These are phyloP conservation scores for Loris lydekkerianus DNA, from an alignment of 2,797 vertebrate genomes.

Conservation along the genomic window DNA sequence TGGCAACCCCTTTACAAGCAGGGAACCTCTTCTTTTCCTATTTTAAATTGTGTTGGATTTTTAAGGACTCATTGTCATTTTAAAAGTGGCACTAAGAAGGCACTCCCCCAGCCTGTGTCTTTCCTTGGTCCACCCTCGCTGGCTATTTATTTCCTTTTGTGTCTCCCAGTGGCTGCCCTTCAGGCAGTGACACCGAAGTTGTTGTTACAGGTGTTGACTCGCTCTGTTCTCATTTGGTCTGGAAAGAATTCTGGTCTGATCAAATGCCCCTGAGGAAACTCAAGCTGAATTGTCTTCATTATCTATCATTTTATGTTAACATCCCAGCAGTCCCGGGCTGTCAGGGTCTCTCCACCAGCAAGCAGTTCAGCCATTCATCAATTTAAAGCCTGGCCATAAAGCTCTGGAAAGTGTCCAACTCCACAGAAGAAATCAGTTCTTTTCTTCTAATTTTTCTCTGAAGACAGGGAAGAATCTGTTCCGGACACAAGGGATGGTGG, in stretches of 20 bases:
- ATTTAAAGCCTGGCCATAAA: conserved; percentile 63
- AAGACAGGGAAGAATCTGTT: conserved; percentile 43
- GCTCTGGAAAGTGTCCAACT: conserved; percentile 14
- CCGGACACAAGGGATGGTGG: conserved; percentile 7
- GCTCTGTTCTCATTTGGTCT: conserved; percentile 36
- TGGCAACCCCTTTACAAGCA: not conserved
- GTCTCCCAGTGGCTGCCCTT: not conserved
- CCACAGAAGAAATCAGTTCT: conserved; percentile 59
- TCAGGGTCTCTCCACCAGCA: conserved; percentile 31
- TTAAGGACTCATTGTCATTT: conserved; percentile 14
- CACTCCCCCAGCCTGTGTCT: not conserved
- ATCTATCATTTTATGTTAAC: conserved; percentile 80
- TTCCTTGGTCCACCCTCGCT: not conserved
- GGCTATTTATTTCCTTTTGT: conserved; percentile 78
- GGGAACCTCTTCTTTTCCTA: not conserved
- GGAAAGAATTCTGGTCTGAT: conserved; percentile 51
- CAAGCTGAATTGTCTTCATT: conserved; percentile 79
- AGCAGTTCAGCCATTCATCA: conserved; percentile 43
- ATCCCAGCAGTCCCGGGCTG: conserved; percentile 48
- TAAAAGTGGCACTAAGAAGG: not conserved
- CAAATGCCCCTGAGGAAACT: conserved; percentile 74
- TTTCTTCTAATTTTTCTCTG: conserved; percentile 62
- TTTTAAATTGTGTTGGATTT: not conserved
- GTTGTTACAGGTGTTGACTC: conserved; percentile 84
- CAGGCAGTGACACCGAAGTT: conserved; percentile 64